These are phyloP conservation scores for Andrena dorsata DNA, from an alignment of 2,888 invertebrate genomes.

Conservation along the genomic window DNA sequence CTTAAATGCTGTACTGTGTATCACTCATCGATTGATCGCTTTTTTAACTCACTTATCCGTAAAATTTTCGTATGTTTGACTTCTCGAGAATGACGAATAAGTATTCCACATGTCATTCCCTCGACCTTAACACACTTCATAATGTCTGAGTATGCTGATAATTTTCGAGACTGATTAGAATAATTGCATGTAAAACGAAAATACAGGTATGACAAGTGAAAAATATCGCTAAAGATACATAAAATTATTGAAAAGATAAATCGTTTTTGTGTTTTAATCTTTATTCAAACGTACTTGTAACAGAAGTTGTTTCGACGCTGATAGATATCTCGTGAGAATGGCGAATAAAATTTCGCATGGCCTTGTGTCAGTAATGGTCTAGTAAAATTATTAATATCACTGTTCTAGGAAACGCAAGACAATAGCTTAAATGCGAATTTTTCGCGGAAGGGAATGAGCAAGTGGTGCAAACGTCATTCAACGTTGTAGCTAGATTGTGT, in stretches of 20 bases:
- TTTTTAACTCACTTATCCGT: no score
- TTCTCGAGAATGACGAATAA: not conserved
- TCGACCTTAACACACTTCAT: conserved; percentile 22
- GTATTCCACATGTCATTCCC: conserved; percentile 34
- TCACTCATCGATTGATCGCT: not conserved
- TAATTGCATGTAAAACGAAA: not conserved
- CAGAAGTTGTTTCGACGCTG: no score
- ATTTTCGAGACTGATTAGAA: conserved; percentile 36
- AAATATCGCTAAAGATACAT: not conserved
- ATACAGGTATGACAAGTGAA: not conserved
- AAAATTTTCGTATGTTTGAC: not conserved
- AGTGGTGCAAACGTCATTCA: conserved; percentile 22
- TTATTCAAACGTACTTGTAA: no score
- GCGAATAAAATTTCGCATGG: not conserved
- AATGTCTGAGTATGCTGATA: conserved; percentile 4
- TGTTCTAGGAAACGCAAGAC: not conserved
- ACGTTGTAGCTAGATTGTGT: conserved; percentile 53
- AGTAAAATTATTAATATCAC: not conserved
- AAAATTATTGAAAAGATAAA: no score
- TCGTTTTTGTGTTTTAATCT: no score
- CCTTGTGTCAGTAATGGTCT: not conserved
- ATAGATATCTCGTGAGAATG: not conserved
- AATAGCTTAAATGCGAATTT: not conserved
- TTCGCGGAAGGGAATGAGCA: conserved; percentile 7
- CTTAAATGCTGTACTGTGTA: no score